Percentiles rank a stretch among this genome's conserved stretches.
These are phyloP conservation scores for Papilio elwesi DNA, from an alignment of 2,888 invertebrate species.

Conservation along the genomic window DNA sequence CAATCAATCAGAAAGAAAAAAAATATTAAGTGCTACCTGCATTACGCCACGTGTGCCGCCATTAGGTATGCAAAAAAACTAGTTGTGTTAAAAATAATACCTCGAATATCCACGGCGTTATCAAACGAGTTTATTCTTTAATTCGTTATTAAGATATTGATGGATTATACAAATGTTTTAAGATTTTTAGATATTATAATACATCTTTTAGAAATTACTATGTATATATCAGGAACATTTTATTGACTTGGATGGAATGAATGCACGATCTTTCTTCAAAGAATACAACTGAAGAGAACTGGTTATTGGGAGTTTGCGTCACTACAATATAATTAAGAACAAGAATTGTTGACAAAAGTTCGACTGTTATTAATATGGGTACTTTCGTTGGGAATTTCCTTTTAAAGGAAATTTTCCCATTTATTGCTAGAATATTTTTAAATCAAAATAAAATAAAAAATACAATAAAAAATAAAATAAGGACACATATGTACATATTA, in stretches of 20 bases:
- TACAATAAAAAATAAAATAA: no score
- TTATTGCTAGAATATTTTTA: no score
- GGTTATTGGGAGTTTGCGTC: neutral
- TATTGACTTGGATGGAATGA: neutral
- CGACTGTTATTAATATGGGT: no score
- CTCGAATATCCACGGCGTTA: conserved; percentile 28
- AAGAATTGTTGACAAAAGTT: no score
- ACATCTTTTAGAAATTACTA: no score
- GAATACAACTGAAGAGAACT: neutral
- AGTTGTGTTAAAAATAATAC: conserved; percentile 18
- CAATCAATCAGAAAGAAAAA: conserved; percentile 17
- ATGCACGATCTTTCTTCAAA: neutral
- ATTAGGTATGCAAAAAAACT: conserved; percentile 17
- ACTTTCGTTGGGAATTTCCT: no score
- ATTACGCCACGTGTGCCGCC: conserved; percentile 22
- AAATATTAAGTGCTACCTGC: conserved; percentile 15
- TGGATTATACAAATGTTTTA: neutral
- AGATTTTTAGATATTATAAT: no score
- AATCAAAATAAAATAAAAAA: no score
- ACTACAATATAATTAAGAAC: no score
- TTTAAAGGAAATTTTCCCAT: no score
- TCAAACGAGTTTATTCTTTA: conserved; percentile 5
- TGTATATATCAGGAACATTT: no score
- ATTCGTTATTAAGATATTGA: neutral
- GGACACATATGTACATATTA: no score